Evolutionary conservation across 1,140 invertebrate species (phyloP).

Genomic region (Listronotus bonariensis): DNA sequence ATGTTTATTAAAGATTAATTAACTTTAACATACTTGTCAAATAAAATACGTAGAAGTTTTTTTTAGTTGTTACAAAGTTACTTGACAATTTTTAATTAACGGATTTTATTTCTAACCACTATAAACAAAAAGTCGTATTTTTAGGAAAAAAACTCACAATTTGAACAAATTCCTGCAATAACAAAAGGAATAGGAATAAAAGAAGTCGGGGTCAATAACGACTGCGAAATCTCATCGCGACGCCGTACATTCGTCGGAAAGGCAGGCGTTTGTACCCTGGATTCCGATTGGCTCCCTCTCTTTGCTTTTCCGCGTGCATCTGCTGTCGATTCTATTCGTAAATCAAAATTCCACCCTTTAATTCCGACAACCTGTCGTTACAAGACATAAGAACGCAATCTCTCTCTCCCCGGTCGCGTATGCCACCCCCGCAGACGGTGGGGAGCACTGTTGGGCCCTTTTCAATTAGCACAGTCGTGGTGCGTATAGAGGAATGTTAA

Average conservation of each 20-base stretch:
- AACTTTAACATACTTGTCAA: no score
- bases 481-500: conserved; percentile 35
- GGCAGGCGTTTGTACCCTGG: conserved; percentile 35
- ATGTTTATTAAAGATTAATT: no score
- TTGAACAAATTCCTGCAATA: no score
- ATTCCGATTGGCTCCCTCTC: conserved; percentile 46
- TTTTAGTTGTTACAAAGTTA: no score
- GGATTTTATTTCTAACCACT: no score
- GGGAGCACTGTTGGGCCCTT: conserved; percentile 18
- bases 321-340: conserved; percentile 55
- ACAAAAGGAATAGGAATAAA: conserved; percentile 12
- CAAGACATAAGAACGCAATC: conserved; percentile 41
- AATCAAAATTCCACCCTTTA: conserved; percentile 54
- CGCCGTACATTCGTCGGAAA: conserved; percentile 26
- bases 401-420: conserved; percentile 25
- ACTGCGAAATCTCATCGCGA: conserved; percentile 31
- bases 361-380: conserved; percentile 43
- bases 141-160: no score
- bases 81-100: no score
- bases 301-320: conserved; percentile 49
- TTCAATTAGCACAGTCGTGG: conserved; percentile 36
- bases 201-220: conserved; percentile 30
- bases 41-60: no score
- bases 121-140: no score
- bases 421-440: conserved; percentile 21